Percentiles rank a stretch among this genome's conserved stretches.
These are phyloP conservation scores for Herminia tarsipennalis DNA, from an alignment of 2,888 invertebrate species.

Conservation along the genomic window DNA sequence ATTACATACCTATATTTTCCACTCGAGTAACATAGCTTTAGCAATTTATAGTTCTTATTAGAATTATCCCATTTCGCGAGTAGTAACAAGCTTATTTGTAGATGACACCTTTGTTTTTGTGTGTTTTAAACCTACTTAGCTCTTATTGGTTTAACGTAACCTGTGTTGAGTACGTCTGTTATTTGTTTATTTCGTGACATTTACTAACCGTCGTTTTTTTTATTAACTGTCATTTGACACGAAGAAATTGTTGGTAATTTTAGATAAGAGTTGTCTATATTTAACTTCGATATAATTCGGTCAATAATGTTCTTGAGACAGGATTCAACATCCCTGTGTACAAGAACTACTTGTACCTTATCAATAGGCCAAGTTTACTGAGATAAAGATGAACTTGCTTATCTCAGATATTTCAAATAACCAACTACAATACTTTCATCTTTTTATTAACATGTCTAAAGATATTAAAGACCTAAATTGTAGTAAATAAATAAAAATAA, in stretches of 20 bases:
- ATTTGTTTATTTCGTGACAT: slow-evolving; percentile 21
- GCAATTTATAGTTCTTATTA: background rate
- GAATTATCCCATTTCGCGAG: background rate
- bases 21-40: slow-evolving; percentile 18
- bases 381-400: slow-evolving; percentile 64
- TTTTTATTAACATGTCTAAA: slow-evolving; percentile 18
- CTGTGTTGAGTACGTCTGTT: background rate
- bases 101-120: no score
- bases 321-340: slow-evolving; percentile 46
- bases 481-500: no score
- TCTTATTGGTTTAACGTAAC: background rate
- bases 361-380: slow-evolving; percentile 64
- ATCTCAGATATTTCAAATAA: slow-evolving; percentile 55
- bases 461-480: no score
- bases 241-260: slow-evolving; percentile 10
- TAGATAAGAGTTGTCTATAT: slow-evolving; percentile 30
- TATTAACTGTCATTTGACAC: slow-evolving; percentile 14
- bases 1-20: slow-evolving; percentile 31
- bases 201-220: no score
- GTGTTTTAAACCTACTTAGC: background rate
- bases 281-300: slow-evolving; percentile 30
- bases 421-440: slow-evolving; percentile 45
- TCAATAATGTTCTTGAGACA: slow-evolving; percentile 41
- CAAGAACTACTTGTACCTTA: slow-evolving; percentile 54
- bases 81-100: no score